Base-by-base conservation (phyloP, 2,888 invertebrate genomes). In the Ptycholaimellus sp. region DNA sequence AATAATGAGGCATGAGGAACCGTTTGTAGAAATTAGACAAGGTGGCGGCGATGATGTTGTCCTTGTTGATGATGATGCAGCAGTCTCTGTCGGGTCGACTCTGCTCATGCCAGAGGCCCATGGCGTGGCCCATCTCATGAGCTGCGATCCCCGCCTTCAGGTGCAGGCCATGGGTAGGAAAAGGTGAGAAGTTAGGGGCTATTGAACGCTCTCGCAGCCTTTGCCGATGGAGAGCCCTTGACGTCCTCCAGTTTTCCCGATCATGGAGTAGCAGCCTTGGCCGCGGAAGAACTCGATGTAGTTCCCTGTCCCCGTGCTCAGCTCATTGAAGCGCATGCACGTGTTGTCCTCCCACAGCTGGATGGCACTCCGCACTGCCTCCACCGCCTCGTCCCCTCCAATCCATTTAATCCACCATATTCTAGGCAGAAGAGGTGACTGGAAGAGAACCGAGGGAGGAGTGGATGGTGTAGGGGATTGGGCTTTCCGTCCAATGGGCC, bases 101-200 rank as follows among this genome's bases (percentile, higher is more conserved):
- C 38, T 56, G 56, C 39, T 56, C 53, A 37, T 56, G 55, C 55
- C 54, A 56, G 20, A 55, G 41, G 2, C 55, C 55, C 11, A 56
- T 38, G 22, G 50, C 49, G 43, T 53, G 50, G 7, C 49, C 50
- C 19, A 54, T 49, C 40, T 56, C 56, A 40, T 56, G 56, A 35
- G 53, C 50, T 19, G 54, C 47, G 18, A 54, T 46, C 22, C 56
- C 56, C 19, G 46, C 29, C 53, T 53, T 33, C 38, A 48, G 44
- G n/a, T n/a, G n/a, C n/a, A n/a, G n/a, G n/a, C n/a, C n/a, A n/a
- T n/a, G n/a, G n/a, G n/a, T n/a, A n/a, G n/a, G n/a, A n/a, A n/a
- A n/a, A n/a, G n/a, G n/a, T n/a, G n/a, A n/a, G n/a, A n/a, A n/a
- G n/a, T n/a, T n/a, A n/a, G n/a, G n/a, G n/a, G n/a, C n/a, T n/a